Evolutionary conservation across 2,797 vertebrate genomes (phyloP).

Genomic region (Alauda arvensis): DNA sequence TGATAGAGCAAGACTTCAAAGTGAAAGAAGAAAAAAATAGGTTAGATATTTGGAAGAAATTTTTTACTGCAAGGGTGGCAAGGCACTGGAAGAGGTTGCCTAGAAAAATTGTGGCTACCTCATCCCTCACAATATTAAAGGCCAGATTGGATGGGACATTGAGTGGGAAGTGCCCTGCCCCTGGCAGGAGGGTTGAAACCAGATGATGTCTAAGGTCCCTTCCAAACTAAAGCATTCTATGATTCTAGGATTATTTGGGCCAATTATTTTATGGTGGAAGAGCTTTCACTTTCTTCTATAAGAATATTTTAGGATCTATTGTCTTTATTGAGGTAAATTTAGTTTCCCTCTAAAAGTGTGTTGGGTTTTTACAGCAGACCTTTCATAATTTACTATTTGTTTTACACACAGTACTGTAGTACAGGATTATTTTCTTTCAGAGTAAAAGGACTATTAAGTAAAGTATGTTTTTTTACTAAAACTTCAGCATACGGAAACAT

Average conservation of each 20-base stretch:
- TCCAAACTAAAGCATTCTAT: background rate
- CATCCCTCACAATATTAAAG: background rate
- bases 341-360: background rate
- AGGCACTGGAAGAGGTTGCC: background rate
- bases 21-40: background rate
- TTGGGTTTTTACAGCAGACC: background rate
- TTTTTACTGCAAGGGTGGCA: rapidly evolving
- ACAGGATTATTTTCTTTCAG: background rate
- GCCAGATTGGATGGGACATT: background rate
- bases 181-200: background rate
- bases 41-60: background rate
- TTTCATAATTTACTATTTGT: background rate
- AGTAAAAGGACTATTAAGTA: background rate
- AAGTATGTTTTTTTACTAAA: background rate
- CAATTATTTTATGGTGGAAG: background rate
- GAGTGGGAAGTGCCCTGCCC: background rate
- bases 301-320: background rate
- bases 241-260: background rate
- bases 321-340: background rate
- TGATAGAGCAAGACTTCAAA: background rate
- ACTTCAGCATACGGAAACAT: background rate
- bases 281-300: background rate
- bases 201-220: background rate
- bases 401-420: background rate
- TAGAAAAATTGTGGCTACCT: background rate